A percentile compares a stretch with the other conserved stretches of the same genome.
These are phyloP conservation scores for Guaruba guarouba DNA, from an alignment of 2,113 vertebrate genomes.

Conservation along the genomic window DNA sequence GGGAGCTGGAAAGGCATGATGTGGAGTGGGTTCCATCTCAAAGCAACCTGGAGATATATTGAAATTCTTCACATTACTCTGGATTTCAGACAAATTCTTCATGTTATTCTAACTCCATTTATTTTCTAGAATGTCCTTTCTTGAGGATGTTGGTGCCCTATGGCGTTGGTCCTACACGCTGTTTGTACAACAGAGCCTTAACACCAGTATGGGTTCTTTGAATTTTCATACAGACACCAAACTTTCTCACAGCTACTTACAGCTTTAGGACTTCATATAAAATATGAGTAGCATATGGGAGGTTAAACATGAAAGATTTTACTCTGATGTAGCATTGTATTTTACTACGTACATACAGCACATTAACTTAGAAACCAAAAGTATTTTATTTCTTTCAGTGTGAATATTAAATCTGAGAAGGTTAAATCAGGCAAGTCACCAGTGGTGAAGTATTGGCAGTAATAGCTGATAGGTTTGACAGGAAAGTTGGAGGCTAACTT, in stretches of 20 bases:
- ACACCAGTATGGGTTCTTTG: background rate
- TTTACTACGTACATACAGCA: background rate
- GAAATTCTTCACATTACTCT: background rate
- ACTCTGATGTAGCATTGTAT: background rate
- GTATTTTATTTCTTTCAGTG: background rate
- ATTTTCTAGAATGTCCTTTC: background rate
- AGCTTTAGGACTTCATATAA: background rate
- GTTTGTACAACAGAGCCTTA: background rate
- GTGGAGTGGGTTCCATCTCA: background rate
- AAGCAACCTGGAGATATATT: background rate
- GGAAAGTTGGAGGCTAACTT: background rate
- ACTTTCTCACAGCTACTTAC: background rate
- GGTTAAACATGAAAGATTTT: background rate
- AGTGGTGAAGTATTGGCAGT: background rate
- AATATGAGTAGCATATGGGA: background rate
- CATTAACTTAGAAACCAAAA: background rate
- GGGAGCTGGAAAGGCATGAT: background rate
- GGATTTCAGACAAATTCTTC: background rate
- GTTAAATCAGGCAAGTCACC: background rate
- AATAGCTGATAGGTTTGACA: background rate
- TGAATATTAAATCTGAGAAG: background rate
- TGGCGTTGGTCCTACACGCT: background rate
- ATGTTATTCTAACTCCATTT: background rate
- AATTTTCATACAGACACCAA: background rate
- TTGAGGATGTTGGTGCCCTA: background rate